Evolutionary conservation across 2,888 invertebrate genomes (phyloP).

Genomic region (Idaea dimidiata): DNA sequence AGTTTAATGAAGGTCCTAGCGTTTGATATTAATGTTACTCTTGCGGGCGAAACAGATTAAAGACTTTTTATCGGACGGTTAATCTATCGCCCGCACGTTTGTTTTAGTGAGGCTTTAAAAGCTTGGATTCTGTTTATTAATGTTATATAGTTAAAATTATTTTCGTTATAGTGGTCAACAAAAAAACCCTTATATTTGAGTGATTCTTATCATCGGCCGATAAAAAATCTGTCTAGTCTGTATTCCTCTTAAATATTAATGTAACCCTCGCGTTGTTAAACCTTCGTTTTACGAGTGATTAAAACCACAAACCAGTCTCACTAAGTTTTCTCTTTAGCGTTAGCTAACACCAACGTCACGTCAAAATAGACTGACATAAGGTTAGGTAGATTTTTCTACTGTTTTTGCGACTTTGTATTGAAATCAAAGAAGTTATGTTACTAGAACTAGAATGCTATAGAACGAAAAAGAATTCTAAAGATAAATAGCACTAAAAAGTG

Average conservation of each 20-base stretch:
- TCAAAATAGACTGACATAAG: not conserved
- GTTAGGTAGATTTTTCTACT: too few species aligned
- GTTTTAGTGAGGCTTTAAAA: not conserved
- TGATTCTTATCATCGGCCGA: not conserved
- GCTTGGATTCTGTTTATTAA: too few species aligned
- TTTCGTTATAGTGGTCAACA: too few species aligned
- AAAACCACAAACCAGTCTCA: constrained; percentile 25
- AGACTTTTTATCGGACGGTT: not conserved
- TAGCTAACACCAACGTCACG: not conserved
- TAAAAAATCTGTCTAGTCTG: not conserved
- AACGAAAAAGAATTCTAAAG: too few species aligned
- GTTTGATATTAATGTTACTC: not conserved
- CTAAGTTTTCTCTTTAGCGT: not conserved
- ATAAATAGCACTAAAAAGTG: too few species aligned
- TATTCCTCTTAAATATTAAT: not conserved
- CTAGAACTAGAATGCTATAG: too few species aligned
- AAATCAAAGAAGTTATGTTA: too few species aligned
- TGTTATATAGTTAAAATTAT: too few species aligned
- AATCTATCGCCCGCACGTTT: not conserved
- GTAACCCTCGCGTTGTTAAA: not conserved
- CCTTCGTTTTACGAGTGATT: constrained; percentile 28
- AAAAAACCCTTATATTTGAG: too few species aligned
- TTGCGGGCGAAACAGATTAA: not conserved
- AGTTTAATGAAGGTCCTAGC: constrained; percentile 1
- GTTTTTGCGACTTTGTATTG: too few species aligned